These are phyloP conservation scores for Mus minutoides DNA, from an alignment of 2,797 vertebrate species.

Conservation along the genomic window DNA sequence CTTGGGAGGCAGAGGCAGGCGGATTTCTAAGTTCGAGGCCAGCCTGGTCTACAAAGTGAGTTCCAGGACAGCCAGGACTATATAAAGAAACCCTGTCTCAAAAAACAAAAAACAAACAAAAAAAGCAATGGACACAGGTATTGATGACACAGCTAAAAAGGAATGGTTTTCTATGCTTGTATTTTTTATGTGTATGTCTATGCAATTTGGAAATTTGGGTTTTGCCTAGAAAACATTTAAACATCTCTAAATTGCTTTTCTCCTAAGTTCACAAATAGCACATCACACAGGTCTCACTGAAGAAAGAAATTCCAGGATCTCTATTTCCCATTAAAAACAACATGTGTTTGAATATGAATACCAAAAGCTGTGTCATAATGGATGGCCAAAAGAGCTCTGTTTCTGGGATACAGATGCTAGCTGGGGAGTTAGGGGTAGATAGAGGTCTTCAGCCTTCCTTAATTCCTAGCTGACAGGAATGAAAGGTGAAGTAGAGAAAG, in stretches of 20 bases:
- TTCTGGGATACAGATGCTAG: neutral
- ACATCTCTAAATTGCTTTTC: neutral
- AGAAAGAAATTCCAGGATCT: neutral
- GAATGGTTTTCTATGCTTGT: neutral
- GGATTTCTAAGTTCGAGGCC: too few relatives aligned
- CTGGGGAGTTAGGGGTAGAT: too few relatives aligned
- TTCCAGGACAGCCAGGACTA: too few relatives aligned
- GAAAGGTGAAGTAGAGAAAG: neutral
- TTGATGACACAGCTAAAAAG: constrained; percentile 3
- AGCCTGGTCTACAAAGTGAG: too few relatives aligned
- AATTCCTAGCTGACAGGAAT: neutral
- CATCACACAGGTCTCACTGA: neutral
- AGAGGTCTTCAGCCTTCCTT: neutral
- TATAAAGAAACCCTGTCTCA: too few relatives aligned
- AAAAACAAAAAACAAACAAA: too few relatives aligned
- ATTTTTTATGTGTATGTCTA: neutral
- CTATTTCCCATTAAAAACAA: constrained; percentile 27
- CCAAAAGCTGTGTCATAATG: neutral
- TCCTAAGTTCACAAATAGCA: neutral
- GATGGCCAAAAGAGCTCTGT: neutral
- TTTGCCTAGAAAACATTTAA: neutral
- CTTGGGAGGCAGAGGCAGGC: too few relatives aligned
- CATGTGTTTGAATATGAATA: neutral
- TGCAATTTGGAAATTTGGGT: neutral
- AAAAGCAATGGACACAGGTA: constrained; percentile 1